These are phyloP conservation scores for Luperina testacea DNA, from an alignment of 2,888 invertebrate species.

Conservation along the genomic window DNA sequence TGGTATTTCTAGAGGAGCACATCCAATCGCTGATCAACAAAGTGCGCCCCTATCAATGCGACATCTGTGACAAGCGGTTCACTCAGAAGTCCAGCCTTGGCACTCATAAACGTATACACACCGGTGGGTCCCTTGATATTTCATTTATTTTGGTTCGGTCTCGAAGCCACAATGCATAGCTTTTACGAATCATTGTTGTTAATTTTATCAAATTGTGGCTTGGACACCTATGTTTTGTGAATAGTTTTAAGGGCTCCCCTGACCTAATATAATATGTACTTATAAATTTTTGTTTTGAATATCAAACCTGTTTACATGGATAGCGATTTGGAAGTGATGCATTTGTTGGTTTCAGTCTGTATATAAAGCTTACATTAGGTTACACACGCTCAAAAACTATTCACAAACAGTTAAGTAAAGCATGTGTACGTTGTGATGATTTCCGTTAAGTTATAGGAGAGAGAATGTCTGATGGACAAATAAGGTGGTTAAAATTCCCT, in stretches of 20 bases:
- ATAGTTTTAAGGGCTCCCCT: conserved; percentile 90
- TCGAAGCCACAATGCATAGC: conserved; percentile 85
- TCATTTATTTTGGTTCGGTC: conserved; percentile 85
- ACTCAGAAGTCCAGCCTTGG: conserved; percentile 95
- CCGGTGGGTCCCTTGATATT: conserved; percentile 91
- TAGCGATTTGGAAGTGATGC: conserved; percentile 78
- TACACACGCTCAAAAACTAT: conserved; percentile 90
- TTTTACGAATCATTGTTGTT: conserved; percentile 20
- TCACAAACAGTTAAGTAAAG: conserved; percentile 89
- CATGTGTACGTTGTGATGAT: conserved; percentile 89
- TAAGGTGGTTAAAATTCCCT: conserved; percentile 85
- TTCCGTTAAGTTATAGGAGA: conserved; percentile 85
- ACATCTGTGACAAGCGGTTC: conserved; percentile 94
- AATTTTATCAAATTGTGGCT: conserved; percentile 79
- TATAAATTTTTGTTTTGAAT: conserved; percentile 49
- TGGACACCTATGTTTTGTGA: conserved; percentile 88
- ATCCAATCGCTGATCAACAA: conserved; percentile 91
- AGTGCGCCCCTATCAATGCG: conserved; percentile 92
- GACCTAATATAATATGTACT: conserved; percentile 64
- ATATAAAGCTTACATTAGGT: conserved; percentile 72
- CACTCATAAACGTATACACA: conserved; percentile 95
- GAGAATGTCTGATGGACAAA: conserved; percentile 89
- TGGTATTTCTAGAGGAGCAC: conserved; percentile 91
- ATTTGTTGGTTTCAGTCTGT: conserved; percentile 58
- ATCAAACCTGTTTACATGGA: conserved; percentile 64